Evolutionary conservation across 2,797 vertebrate species (phyloP).

Genomic region (Sebastes diploproa): DNA sequence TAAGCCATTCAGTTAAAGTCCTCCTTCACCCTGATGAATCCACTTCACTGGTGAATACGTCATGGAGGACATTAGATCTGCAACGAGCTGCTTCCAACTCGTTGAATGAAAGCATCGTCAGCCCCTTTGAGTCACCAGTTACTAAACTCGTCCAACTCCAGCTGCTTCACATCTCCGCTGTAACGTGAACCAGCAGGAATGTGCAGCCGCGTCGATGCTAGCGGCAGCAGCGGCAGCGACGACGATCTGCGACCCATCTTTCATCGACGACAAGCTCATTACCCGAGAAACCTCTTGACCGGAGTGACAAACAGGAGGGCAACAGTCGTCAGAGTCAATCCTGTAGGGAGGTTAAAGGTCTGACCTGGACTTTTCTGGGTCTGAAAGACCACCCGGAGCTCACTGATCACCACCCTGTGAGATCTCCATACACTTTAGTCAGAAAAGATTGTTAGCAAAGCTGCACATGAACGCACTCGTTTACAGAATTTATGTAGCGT

Average conservation of each 20-base stretch:
- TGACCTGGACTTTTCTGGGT: conserved; percentile 6
- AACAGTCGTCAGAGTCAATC: conserved; percentile 10
- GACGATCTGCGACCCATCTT: conserved; percentile 61
- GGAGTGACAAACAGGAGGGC: conserved; percentile 7
- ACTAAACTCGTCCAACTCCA: conserved; percentile 65
- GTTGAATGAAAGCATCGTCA: conserved; percentile 60
- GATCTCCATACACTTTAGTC: not conserved
- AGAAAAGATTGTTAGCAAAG: not conserved
- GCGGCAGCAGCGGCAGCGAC: not conserved
- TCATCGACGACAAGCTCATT: conserved; percentile 77
- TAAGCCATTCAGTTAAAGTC: conserved; percentile 1
- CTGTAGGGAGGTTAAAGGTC: conserved; percentile 43
- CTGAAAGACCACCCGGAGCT: conserved; percentile 24
- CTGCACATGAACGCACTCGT: not conserved
- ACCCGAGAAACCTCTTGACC: conserved; percentile 56
- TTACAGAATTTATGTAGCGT: not conserved
- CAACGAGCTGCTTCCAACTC: conserved; percentile 45
- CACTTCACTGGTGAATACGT: not conserved
- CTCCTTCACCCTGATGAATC: not conserved
- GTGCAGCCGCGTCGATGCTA: conserved; percentile 37
- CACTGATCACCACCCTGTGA: not conserved
- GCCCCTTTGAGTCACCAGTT: conserved; percentile 61
- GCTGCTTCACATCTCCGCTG: conserved; percentile 67
- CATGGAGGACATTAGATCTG: conserved; percentile 13
- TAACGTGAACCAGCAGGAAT: conserved; percentile 74